A percentile compares a stretch with the other conserved stretches of the same genome.
Evolutionary conservation across 2,113 vertebrate genomes (phyloP).

Genomic region (Brachyistius frenatus): DNA sequence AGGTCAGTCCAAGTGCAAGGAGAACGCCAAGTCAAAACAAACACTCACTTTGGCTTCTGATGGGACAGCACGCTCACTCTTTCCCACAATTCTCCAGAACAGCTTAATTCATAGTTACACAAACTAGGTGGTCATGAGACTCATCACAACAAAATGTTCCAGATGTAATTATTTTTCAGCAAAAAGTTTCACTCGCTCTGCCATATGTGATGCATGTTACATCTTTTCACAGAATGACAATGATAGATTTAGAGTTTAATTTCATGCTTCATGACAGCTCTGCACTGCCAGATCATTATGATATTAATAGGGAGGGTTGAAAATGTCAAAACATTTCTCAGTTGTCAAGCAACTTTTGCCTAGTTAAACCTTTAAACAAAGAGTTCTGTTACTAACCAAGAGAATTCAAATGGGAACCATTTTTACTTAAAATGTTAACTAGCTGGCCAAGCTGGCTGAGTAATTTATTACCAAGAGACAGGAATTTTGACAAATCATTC

Average conservation of each 20-base stretch:
- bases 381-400: constrained; percentile 66
- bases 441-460: constrained; percentile 78
- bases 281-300: constrained; percentile 30
- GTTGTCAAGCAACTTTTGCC: constrained; percentile 63
- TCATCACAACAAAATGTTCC: constrained; percentile 65
- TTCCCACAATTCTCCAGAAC: constrained; percentile 70
- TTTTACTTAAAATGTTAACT: constrained; percentile 86
- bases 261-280: constrained; percentile 46
- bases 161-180: constrained; percentile 57
- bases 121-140: constrained; percentile 69
- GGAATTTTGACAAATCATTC: constrained; percentile 97
- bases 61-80: constrained; percentile 65
- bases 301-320: constrained; percentile 57
- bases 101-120: constrained; percentile 61
- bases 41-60: constrained; percentile 78
- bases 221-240: constrained; percentile 47
- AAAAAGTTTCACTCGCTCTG: constrained; percentile 45
- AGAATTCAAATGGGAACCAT: constrained; percentile 84
- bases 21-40: constrained; percentile 83
- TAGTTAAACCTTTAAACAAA: constrained; percentile 49
- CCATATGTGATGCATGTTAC: constrained; percentile 39
- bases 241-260: constrained; percentile 54
- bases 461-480: constrained; percentile 92
- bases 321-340: constrained; percentile 67
- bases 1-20: constrained; percentile 81